Percentiles rank a stretch among this genome's conserved stretches.
Evolutionary conservation across 1,140 invertebrate species (phyloP).

Genomic region (Brachystomella parvula): DNA sequence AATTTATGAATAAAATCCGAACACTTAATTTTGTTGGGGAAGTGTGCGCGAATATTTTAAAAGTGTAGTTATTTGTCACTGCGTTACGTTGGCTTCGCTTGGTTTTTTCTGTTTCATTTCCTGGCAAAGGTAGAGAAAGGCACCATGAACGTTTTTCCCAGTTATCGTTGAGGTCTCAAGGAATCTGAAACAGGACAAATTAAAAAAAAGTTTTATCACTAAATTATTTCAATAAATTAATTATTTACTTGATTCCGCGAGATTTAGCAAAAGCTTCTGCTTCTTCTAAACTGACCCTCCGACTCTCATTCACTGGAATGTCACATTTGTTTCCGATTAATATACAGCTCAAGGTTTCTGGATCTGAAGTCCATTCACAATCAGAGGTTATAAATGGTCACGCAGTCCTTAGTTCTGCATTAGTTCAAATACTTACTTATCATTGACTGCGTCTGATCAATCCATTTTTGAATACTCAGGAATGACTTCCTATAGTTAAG

Average conservation of each 20-base stretch:
- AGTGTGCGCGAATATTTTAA: no score
- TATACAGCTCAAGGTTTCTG: not conserved
- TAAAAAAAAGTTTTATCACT: not conserved
- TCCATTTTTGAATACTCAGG: constrained; percentile 20
- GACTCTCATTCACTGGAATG: not conserved
- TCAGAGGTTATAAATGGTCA: not conserved
- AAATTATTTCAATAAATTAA: not conserved
- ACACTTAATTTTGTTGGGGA: no score
- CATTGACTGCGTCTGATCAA: not conserved
- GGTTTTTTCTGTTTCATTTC: constrained; percentile 1
- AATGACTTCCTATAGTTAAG: constrained; percentile 23
- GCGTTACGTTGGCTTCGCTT: not conserved
- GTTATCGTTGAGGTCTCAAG: constrained; percentile 19
- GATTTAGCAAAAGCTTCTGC: constrained; percentile 6
- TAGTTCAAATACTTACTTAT: not conserved
- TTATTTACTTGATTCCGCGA: constrained; percentile 14
- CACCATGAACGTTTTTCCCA: constrained; percentile 13
- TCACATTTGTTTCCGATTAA: constrained; percentile 25
- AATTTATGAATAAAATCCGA: no score
- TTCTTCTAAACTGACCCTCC: constrained; percentile 1
- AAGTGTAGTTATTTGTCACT: no score
- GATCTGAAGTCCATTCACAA: not conserved
- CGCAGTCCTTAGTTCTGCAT: no score
- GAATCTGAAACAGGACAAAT: constrained; percentile 12
- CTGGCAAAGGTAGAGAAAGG: constrained; percentile 8